Percentiles rank a stretch among this genome's conserved stretches.
Conservation (phyloP, 2,888 invertebrate genomes). For the Drosophila anceps region DNA sequence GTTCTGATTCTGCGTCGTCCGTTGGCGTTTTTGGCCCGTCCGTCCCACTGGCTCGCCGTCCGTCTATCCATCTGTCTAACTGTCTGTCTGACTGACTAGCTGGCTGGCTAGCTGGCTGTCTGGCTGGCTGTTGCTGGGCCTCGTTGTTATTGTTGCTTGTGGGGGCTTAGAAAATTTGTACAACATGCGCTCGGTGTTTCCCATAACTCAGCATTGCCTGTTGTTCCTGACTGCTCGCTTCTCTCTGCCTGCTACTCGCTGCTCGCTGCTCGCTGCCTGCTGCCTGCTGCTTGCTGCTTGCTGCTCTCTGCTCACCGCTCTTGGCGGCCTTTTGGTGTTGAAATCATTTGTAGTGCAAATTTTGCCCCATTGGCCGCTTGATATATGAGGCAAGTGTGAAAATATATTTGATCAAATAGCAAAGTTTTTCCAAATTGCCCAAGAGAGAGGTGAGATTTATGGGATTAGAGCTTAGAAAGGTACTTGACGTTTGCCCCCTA, state of each 20-base stretch:
- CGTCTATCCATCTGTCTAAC: slow-evolving; percentile 23
- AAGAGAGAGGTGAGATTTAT: slow-evolving; percentile 67
- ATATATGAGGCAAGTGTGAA: slow-evolving; percentile 82
- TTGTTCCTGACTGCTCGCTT: slow-evolving; percentile 30
- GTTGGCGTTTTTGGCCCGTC: slow-evolving; percentile 59
- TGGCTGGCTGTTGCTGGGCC: slow-evolving; percentile 20
- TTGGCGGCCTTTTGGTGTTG: slow-evolving; percentile 81
- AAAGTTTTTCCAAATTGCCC: slow-evolving; percentile 54
- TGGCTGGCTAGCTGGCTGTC: slow-evolving; percentile 14
- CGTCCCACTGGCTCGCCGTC: slow-evolving; percentile 14
- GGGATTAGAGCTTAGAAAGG: slow-evolving; percentile 66
- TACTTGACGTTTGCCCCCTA: slow-evolving; percentile 23
- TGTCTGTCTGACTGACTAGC: slow-evolving; percentile 26
- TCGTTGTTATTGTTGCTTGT: slow-evolving; percentile 61
- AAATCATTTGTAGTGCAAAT: slow-evolving; percentile 84
- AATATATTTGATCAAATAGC: slow-evolving; percentile 80
- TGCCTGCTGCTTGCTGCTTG: slow-evolving; percentile 7
- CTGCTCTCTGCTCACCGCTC: slow-evolving; percentile 24
- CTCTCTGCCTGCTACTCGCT: neutral
- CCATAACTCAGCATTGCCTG: slow-evolving; percentile 75
- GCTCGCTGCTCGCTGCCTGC: slow-evolving; percentile 27
- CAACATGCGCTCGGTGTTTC: slow-evolving; percentile 75
- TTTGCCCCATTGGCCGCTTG: slow-evolving; percentile 73
- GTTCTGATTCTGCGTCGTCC: slow-evolving; percentile 66
- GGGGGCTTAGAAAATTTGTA: slow-evolving; percentile 76